Evolutionary conservation across 2,888 invertebrate genomes (phyloP), one percentile per base, ranked within the genome.

Genomic region (Neoascia interrupta): DNA sequence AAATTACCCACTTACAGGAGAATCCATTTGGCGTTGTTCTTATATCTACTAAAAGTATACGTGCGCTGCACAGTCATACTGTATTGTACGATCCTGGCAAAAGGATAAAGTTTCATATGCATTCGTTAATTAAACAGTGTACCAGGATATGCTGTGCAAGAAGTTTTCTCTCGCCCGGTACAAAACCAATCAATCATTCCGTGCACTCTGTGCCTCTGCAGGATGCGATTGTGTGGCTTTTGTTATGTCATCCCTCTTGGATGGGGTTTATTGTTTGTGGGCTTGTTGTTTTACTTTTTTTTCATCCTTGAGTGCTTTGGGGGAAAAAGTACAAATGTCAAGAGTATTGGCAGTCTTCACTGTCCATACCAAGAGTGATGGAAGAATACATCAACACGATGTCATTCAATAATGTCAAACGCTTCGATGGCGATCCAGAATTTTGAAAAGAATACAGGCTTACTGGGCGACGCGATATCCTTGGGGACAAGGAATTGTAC

Each of bases 41-140:
- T 51, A n/a, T n/a, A n/a, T n/a, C n/a, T n/a, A n/a, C n/a, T n/a
- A n/a, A n/a, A n/a, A n/a, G n/a, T n/a, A n/a, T n/a, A n/a, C n/a
- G n/a, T n/a, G n/a, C 45, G 19, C 15, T 18, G 37, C n/a, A 16
- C 28, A n/a, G 10, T n/a, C 16, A 23, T 18, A n/a, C 8, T 6
- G 8, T 19, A 19, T 13, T 8, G 10, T 23, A 51, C 36, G 13
- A 3, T 26, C 31, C 13, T 54, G 61, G 43, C 70, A 41, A 13
- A 13, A 60, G 64, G 76, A 76, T 64, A 64, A 53, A 72, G 31
- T 72, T 76, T 58, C 64, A 45, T 34, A 45, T 73, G 61, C 58
- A 66, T 66, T 73, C 61, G 60, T 73, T 79, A 73, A 73, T 79
- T 79, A 73, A 73, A 79, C 66, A 61, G 64, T 37, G 64, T 43